Percentiles rank a stretch among this genome's conserved stretches.
These are phyloP conservation scores for Chaetophractus vellerosus DNA, from an alignment of 2,797 vertebrate genomes.

Conservation along the genomic window DNA sequence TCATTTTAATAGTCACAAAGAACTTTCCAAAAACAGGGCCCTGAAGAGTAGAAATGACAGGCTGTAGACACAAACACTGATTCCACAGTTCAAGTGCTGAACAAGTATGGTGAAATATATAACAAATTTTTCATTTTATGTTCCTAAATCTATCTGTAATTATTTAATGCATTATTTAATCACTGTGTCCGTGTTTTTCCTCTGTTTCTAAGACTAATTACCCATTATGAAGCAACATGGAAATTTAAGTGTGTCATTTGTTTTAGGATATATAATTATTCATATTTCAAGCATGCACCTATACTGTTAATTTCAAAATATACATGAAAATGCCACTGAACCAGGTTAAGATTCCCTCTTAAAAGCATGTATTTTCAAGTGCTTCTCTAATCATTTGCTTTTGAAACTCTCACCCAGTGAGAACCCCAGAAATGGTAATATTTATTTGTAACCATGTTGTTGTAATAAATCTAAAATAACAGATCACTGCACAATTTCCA, in stretches of 20 bases:
- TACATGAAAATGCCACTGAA: background rate
- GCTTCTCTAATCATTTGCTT: background rate
- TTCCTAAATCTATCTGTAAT: conserved; percentile 33
- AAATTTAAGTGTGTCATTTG: background rate
- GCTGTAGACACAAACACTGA: background rate
- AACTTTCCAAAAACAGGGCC: conserved; percentile 13
- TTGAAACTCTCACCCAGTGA: background rate
- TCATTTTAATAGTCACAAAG: conserved; percentile 33
- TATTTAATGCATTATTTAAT: conserved; percentile 8
- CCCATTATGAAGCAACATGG: background rate
- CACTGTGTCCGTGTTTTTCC: background rate
- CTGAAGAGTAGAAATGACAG: background rate
- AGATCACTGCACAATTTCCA: background rate
- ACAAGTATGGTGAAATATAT: background rate
- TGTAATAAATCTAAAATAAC: conserved; percentile 43
- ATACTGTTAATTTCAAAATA: conserved; percentile 34
- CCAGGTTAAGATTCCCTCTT: background rate
- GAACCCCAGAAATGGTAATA: background rate
- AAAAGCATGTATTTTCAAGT: conserved; percentile 23
- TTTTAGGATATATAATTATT: background rate
- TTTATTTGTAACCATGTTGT: background rate
- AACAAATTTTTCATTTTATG: background rate
- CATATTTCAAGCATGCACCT: background rate
- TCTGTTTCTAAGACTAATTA: background rate
- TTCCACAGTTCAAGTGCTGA: background rate